A percentile compares a stretch with the other conserved stretches of the same genome.
These are phyloP conservation scores for Sesia apiformis DNA, from an alignment of 2,888 invertebrate genomes.

Conservation along the genomic window DNA sequence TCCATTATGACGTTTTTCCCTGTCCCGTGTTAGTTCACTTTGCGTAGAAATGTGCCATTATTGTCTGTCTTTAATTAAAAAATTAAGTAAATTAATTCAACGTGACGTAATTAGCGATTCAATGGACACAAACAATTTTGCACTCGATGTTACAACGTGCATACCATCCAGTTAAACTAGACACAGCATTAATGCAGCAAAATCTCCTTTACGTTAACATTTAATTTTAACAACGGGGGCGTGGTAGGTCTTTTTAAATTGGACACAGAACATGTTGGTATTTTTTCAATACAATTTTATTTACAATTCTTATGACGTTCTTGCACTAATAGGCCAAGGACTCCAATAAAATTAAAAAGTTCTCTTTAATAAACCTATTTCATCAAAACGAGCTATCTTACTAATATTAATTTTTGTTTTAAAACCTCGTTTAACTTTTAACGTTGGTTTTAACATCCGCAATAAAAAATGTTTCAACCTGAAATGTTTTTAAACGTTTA, in stretches of 20 bases:
- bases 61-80: background rate
- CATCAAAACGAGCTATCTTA: background rate
- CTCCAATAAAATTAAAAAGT: background rate
- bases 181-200: constrained; percentile 9
- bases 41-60: background rate
- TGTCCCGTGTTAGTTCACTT: too few relatives aligned
- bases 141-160: background rate
- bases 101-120: constrained; percentile 1
- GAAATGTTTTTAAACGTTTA: too few relatives aligned
- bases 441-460: too few relatives aligned
- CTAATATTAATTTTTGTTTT: too few relatives aligned
- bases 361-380: background rate
- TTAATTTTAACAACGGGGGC: background rate
- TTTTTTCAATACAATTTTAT: constrained; percentile 6
- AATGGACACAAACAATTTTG: constrained; percentile 9
- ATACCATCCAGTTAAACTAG: constrained; percentile 12
- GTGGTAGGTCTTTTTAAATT: background rate
- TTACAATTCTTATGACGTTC: background rate
- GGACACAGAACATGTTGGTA: background rate
- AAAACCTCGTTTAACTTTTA: too few relatives aligned
- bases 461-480: too few relatives aligned
- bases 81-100: background rate
- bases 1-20: background rate
- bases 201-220: background rate
- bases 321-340: background rate